These are phyloP conservation scores for Gadopsis bispinosus DNA, from an alignment of 2,797 vertebrate species.

Conservation along the genomic window DNA sequence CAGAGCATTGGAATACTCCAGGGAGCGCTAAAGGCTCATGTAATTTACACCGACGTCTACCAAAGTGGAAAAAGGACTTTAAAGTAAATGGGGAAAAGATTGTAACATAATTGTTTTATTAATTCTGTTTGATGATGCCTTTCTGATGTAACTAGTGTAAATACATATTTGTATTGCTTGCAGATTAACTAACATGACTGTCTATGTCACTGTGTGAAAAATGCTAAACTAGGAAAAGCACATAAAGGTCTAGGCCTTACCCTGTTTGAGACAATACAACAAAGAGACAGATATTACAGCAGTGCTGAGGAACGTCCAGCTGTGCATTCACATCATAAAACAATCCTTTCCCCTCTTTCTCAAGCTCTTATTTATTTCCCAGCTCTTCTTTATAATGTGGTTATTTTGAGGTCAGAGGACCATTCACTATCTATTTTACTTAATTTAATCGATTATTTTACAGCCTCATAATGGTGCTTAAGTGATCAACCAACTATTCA, in stretches of 20 bases:
- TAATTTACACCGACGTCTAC: no score
- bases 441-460: neutral
- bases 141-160: neutral
- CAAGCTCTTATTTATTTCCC: neutral
- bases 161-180: neutral
- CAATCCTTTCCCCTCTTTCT: neutral
- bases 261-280: constrained; percentile 62
- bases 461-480: neutral
- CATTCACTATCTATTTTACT: neutral
- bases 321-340: constrained; percentile 7
- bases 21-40: constrained; percentile 32
- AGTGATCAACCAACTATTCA: neutral
- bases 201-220: constrained; percentile 11
- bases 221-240: constrained; percentile 23
- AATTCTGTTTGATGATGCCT: neutral
- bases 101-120: neutral
- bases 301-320: constrained; percentile 40
- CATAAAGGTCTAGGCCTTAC: neutral
- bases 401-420: neutral
- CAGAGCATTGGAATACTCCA: constrained; percentile 5
- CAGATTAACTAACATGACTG: neutral
- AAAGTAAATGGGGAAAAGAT: neutral
- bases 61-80: neutral
- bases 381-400: neutral
- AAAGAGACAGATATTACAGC: constrained; percentile 42